Evolutionary conservation across 2,888 invertebrate genomes (phyloP), one percentile per base, ranked within the genome.

Genomic region (Chrysotoxum bicinctum): DNA sequence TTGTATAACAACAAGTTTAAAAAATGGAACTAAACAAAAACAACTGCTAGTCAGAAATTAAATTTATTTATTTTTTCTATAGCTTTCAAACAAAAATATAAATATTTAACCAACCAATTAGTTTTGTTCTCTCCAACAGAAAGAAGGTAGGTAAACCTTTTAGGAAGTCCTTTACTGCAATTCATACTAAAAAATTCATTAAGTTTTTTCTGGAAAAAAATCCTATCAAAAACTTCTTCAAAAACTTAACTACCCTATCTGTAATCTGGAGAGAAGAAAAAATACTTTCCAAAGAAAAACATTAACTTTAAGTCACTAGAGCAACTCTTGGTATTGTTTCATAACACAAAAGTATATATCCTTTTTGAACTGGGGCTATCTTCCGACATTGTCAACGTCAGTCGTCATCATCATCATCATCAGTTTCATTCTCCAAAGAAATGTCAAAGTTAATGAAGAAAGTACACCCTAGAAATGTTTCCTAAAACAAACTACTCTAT

Each of bases 251-350:
- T 64, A 19, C 12, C 9, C 0, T 45, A 45, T 21, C 12, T 32
- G 21, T 35, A 66, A 50, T 58, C 37, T 58, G 14, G 1, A 21
- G 8, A 37, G 4, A 37, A 58, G 23, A 37, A 30, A 40, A 48
- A 32, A 4, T 12, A 48, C 1, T 40, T 32, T 48, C n/a, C 30
- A 66, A 50, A 66, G 50, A 66, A 50, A 66, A 66, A 35, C 66
- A 66, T 66, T 66, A n/a, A 35, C 35, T 66, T 66, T 30, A 66
- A 66, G 48, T 66, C 48, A 66, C 66, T 21, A 48, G 32, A 66
- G 21, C 21, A 66, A 66, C 50, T 64, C 45, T 35, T 66, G 35
- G 9, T n/a, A 66, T 66, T 66, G 66, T 50, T 50, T 35, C 21
- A 23, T n/a, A 66, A 50, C 50, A 66, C 32, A 21, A 66, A 21